A percentile compares a stretch with the other conserved stretches of the same genome.
Evolutionary conservation across 2,113 vertebrate genomes (phyloP).

Genomic region (Thymallus thymallus): DNA sequence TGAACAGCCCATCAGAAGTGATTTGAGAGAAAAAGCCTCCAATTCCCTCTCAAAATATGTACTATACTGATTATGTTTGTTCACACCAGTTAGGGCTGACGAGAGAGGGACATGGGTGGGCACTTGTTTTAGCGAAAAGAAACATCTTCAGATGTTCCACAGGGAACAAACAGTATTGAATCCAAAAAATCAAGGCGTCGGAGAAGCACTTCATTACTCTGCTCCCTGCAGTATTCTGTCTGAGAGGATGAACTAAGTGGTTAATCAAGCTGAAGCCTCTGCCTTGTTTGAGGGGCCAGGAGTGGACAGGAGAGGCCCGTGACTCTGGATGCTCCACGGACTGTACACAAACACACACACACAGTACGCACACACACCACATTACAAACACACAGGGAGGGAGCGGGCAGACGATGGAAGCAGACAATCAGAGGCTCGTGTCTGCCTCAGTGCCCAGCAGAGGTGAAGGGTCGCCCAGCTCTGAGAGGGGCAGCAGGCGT

Average conservation of each 20-base stretch:
- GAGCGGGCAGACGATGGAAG: background rate
- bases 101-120: constrained; percentile 67
- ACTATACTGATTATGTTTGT: constrained; percentile 70
- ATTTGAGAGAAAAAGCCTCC: constrained; percentile 50
- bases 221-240: constrained; percentile 65
- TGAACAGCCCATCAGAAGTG: constrained; percentile 54
- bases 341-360: background rate
- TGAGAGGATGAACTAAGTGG: constrained; percentile 69
- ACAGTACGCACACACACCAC: too few relatives aligned
- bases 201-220: constrained; percentile 69
- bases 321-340: constrained; percentile 13
- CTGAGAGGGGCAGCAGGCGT: background rate
- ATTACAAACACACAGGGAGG: too few relatives aligned
- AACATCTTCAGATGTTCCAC: constrained; percentile 48
- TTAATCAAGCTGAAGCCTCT: constrained; percentile 68
- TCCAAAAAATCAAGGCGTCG: constrained; percentile 65
- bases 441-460: background rate
- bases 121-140: constrained; percentile 65
- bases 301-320: constrained; percentile 40
- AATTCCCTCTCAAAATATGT: constrained; percentile 55
- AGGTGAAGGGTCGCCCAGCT: constrained; percentile 9
- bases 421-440: background rate
- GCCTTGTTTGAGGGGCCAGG: constrained; percentile 44
- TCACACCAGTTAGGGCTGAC: constrained; percentile 63
- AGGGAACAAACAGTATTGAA: constrained; percentile 59